Evolutionary conservation across 2,888 invertebrate genomes (phyloP), one percentile per base, ranked within the genome.

Genomic region (Epinotia nisella): DNA sequence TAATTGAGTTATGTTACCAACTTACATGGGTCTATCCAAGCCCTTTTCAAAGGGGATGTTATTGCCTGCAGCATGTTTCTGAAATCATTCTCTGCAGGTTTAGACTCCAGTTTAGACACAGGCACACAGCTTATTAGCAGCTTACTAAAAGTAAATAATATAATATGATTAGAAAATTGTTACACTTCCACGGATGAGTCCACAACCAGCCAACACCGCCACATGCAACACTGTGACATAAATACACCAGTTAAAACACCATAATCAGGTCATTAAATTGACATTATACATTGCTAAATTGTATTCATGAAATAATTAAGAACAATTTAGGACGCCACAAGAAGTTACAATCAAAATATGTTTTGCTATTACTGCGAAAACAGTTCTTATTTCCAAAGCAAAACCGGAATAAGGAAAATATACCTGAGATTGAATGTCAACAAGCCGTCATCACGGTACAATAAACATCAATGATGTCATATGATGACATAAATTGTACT

Each of bases 1-100:
- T 39, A 15, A 24, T 24, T 51, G 9, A 15, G n/a, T 41, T 15
- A 24, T 35, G 35, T 35, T 7, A n/a, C 51, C 4, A 1, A 76
- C 78, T 70, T 76, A 79, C 76, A 77, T 68, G 69, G 11, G 11
- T 77, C 49, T 53, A 35, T 74, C 79, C 79, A 79, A 3, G 76
- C 70, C 10, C 76, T 74, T 72, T 79, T 80, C 15, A 77, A 41
- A 0, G 78, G 39, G 3, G 75, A 61, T 0, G 73, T 11, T 13
- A 65, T 67, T 5, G 70, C 56, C 21, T 74, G 45, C 17, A 75
- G n/a, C 55, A 75, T 56, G 4, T 74, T 72, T 9, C 72, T 59
- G 29, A 75, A 73, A 49, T 60, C 67, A 67, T 72, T 68, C 61
- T 72, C 67, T n/a, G 66, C 66, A 24, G 67, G 61, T 59, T 74